Percentiles rank a stretch among this genome's conserved stretches.
Conservation (phyloP, 2,113 vertebrate genomes). For the Hydrolagus affinis region DNA sequence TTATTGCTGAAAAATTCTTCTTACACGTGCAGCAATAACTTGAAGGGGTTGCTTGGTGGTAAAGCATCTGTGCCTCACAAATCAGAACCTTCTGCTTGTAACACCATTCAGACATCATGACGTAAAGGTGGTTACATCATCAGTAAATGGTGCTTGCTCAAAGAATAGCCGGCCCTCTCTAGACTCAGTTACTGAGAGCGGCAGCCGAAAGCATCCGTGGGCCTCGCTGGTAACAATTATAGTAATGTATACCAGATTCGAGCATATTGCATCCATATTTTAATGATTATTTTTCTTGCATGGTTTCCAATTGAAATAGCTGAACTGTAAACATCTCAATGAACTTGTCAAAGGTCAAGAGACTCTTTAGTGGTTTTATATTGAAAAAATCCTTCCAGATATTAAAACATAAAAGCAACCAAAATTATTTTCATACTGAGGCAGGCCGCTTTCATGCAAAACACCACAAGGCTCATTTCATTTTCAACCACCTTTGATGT, state of each 20-base stretch:
- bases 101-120: not conserved
- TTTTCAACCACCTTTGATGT: constrained; percentile 44
- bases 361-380: not conserved
- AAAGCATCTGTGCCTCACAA: not conserved
- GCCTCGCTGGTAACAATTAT: not conserved
- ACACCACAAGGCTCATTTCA: constrained; percentile 47
- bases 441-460: not conserved
- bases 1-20: not conserved
- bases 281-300: not conserved
- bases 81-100: not conserved
- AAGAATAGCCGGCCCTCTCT: not conserved
- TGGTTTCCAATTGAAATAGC: not conserved
- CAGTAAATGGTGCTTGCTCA: not conserved
- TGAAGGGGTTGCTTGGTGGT: not conserved
- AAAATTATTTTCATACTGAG: not conserved
- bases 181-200: not conserved
- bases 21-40: not conserved
- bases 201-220: too few relatives aligned
- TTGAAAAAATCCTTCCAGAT: not conserved
- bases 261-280: not conserved
- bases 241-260: not conserved
- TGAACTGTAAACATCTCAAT: not conserved
- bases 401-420: not conserved
- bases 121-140: not conserved
- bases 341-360: not conserved